Evolutionary conservation across 1,140 invertebrate species (phyloP).

Genomic region (Cardiocondyla obscurior): DNA sequence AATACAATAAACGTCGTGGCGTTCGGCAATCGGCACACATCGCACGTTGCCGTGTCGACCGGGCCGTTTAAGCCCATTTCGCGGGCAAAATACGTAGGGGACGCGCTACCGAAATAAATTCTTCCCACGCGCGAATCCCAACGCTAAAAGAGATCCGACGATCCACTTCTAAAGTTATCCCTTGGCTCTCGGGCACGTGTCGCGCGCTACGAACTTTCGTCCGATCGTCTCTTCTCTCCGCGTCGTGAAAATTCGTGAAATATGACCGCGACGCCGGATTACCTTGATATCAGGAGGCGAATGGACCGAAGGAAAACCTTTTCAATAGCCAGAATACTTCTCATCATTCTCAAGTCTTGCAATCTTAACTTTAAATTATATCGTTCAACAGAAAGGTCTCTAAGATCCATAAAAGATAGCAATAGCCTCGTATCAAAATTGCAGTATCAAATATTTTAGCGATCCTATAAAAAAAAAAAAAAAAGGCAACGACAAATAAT

Average conservation of each 20-base stretch:
- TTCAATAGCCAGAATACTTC: not conserved
- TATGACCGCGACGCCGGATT: conserved; percentile 16
- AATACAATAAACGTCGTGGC: conserved; percentile 22
- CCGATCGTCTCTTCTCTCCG: conserved; percentile 35
- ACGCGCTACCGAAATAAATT: conserved; percentile 69
- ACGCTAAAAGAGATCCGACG: conserved; percentile 70
- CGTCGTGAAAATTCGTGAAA: conserved; percentile 59
- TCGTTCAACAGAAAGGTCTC: not conserved
- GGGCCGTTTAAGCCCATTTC: conserved; percentile 70
- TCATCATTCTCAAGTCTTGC: not conserved
- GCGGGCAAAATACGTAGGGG: conserved; percentile 63
- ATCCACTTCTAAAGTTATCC: conserved; percentile 74
- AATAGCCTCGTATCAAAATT: not conserved
- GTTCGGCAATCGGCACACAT: conserved; percentile 49
- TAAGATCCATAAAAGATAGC: not conserved
- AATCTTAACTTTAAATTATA: not conserved
- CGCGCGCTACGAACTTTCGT: conserved; percentile 47
- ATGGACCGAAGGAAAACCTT: not conserved
- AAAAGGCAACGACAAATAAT: not conserved
- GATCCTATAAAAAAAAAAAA: not conserved
- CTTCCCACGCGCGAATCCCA: conserved; percentile 71
- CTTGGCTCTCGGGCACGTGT: conserved; percentile 63
- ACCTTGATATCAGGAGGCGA: not conserved
- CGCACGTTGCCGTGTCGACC: conserved; percentile 46
- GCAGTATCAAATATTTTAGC: no score